Percentiles rank a stretch among this genome's conserved stretches.
phyloP scores from a whole-genome alignment of 2,888 invertebrate species.

The Xestia xanthographa region DNA sequence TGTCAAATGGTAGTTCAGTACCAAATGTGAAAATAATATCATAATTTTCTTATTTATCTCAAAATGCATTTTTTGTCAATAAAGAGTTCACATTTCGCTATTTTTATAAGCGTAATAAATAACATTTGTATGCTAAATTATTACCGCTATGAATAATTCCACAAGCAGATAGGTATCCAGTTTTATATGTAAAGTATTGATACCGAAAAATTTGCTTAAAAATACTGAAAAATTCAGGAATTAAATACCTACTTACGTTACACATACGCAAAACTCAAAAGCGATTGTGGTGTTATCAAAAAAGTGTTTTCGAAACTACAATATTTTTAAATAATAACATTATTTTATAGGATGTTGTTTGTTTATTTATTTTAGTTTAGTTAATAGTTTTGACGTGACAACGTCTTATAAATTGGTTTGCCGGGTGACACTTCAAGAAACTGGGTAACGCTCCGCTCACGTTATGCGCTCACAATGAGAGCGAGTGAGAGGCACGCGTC shows the following conservation, averaged over 20 bases:
- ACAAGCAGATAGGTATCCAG: neutral
- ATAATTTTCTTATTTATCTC: neutral
- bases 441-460: too few relatives aligned
- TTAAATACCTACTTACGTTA: neutral
- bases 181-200: neutral
- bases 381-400: too few relatives aligned
- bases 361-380: too few relatives aligned
- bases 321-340: neutral
- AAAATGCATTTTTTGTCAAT: constrained; percentile 10
- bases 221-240: neutral
- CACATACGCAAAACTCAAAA: too few relatives aligned
- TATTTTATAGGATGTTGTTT: too few relatives aligned
- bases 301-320: neutral
- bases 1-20: neutral
- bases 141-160: constrained; percentile 2
- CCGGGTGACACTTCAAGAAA: too few relatives aligned
- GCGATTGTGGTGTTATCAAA: neutral
- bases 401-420: too few relatives aligned
- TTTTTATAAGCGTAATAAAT: neutral
- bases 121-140: constrained; percentile 3
- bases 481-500: too few relatives aligned
- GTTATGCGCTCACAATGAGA: too few relatives aligned
- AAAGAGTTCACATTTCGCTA: neutral
- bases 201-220: neutral
- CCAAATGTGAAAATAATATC: neutral